Evolutionary conservation across 2,113 vertebrate species (phyloP).

Genomic region (Entelurus aequoreus): DNA sequence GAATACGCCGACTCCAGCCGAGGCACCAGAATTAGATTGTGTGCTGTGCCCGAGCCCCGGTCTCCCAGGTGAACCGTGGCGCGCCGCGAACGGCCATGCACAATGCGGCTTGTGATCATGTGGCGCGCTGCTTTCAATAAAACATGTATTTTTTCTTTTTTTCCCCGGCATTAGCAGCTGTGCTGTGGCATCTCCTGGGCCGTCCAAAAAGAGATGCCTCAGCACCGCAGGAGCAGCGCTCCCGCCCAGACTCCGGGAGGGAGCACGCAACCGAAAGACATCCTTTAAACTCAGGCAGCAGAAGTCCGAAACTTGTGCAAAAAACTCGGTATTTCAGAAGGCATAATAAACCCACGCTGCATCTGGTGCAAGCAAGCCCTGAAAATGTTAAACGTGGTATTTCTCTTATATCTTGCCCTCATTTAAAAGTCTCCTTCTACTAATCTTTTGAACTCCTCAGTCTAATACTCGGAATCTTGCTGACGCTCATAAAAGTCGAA

Average conservation of each 20-base stretch:
- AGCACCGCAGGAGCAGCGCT: constrained; percentile 1
- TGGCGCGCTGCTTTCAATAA: constrained; percentile 4
- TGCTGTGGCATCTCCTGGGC: background rate
- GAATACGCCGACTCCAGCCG: constrained; percentile 38
- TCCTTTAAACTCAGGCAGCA: background rate
- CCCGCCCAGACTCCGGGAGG: background rate
- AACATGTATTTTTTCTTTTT: background rate
- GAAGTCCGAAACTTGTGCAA: background rate
- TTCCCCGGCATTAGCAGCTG: constrained; percentile 4
- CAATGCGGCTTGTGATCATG: constrained; percentile 1
- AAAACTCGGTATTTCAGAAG: no score
- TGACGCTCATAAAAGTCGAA: constrained; percentile 1
- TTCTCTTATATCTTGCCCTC: constrained; percentile 1
- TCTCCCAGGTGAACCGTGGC: constrained; percentile 38
- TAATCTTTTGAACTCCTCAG: constrained; percentile 5
- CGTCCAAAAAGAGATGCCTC: constrained; percentile 2
- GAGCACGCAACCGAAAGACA: background rate
- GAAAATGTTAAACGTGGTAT: background rate
- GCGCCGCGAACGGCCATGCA: constrained; percentile 35
- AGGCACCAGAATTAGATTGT: constrained; percentile 39
- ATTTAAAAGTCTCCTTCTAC: constrained; percentile 3
- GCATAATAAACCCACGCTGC: background rate
- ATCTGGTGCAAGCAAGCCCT: background rate
- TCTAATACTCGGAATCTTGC: constrained; percentile 2
- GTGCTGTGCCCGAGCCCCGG: constrained; percentile 29